phyloP scores from a whole-genome alignment of 2,888 invertebrate genomes.

The Cetonia aurata region DNA sequence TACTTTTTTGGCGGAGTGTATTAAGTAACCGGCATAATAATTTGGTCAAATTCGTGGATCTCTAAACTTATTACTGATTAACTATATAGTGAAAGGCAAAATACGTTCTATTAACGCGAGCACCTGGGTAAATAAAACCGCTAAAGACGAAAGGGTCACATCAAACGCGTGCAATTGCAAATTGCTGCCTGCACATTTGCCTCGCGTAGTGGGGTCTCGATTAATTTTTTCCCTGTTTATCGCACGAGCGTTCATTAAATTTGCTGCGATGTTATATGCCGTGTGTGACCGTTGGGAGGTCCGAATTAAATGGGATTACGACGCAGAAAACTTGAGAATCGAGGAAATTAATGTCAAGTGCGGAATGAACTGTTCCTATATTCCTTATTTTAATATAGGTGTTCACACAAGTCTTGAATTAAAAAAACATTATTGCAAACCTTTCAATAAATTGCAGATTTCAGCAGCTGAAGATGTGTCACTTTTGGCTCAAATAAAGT shows the following conservation, averaged over 20 bases:
- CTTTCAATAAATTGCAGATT: too few relatives aligned
- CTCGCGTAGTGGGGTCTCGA: conserved; percentile 21
- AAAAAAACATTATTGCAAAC: too few relatives aligned
- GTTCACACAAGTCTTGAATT: too few relatives aligned
- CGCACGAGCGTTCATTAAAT: conserved; percentile 3
- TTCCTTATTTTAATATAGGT: too few relatives aligned
- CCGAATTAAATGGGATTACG: conserved; percentile 32
- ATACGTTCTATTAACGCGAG: neutral
- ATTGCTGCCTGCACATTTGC: conserved; percentile 32
- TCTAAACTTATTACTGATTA: neutral
- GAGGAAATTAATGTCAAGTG: conserved; percentile 30
- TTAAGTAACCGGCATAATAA: too few relatives aligned
- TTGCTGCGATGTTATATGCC: neutral
- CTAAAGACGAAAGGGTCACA: neutral
- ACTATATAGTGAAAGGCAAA: too few relatives aligned
- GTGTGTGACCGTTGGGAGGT: neutral
- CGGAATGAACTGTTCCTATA: too few relatives aligned
- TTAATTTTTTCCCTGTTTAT: conserved; percentile 18
- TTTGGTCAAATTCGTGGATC: neutral
- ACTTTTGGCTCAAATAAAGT: too few relatives aligned
- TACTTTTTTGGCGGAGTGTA: too few relatives aligned
- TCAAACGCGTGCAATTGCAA: conserved; percentile 8
- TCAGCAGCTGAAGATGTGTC: too few relatives aligned
- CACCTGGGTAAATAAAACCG: conserved; percentile 19
- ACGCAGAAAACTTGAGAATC: conserved; percentile 25